These are phyloP conservation scores for Drosophila orosa DNA, from an alignment of 1,140 invertebrate genomes.

Conservation along the genomic window DNA sequence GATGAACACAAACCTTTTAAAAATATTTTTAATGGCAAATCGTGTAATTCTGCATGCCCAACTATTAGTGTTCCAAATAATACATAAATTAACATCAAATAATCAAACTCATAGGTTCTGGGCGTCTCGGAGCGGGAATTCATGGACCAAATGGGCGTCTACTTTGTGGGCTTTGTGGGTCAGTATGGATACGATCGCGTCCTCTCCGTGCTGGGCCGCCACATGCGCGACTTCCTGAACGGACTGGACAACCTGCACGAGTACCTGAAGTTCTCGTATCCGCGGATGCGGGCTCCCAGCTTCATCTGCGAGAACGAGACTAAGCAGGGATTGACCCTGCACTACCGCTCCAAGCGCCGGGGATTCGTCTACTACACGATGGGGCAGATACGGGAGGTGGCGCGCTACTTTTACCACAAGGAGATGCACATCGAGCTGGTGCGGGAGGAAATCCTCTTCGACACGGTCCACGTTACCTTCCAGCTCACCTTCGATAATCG, in stretches of 20 bases:
- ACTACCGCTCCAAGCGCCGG: slow-evolving; percentile 95
- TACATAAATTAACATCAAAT: background rate
- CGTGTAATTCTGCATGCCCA: no score
- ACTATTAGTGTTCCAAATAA: no score
- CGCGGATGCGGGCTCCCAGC: slow-evolving; percentile 94
- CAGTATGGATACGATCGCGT: slow-evolving; percentile 97
- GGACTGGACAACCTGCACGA: slow-evolving; percentile 98
- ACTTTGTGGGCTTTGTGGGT: slow-evolving; percentile 95
- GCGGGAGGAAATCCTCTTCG: slow-evolving; percentile 92
- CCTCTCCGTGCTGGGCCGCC: slow-evolving; percentile 93
- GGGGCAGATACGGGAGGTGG: slow-evolving; percentile 97
- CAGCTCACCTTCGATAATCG: slow-evolving; percentile 97
- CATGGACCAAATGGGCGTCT: slow-evolving; percentile 95
- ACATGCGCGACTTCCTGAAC: slow-evolving; percentile 98
- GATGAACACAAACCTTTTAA: no score
- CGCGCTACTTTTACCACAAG: slow-evolving; percentile 95
- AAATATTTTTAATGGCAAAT: no score
- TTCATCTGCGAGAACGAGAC: slow-evolving; percentile 99
- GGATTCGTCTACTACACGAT: slow-evolving; percentile 98
- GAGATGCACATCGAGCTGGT: slow-evolving; percentile 96
- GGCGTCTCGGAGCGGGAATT: slow-evolving; percentile 94
- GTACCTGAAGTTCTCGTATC: slow-evolving; percentile 98
- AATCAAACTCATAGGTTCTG: slow-evolving; percentile 87
- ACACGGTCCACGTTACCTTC: slow-evolving; percentile 97
- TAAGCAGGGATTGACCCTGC: slow-evolving; percentile 94